Base-by-base conservation (phyloP, 2,113 vertebrate genomes). In the Ploceus nigricollis region DNA sequence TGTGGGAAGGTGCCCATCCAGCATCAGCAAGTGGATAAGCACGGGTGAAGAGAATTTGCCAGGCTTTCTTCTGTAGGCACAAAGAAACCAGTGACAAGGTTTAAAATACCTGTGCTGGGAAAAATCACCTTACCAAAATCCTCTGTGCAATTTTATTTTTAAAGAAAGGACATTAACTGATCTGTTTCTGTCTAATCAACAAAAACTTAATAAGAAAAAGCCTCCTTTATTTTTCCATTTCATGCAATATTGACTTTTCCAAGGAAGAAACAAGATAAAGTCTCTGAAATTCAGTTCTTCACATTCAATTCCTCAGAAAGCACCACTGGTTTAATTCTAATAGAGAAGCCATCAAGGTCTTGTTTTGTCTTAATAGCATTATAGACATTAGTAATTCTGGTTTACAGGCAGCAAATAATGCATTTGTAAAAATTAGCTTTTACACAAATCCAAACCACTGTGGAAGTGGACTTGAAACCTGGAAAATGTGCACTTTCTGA, bases 41-140 rank as follows among this genome's bases (percentile, higher is more conserved):
- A 48, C 0, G 0, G 11, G 9, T 60, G 40, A 45, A 51, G 14
- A 42, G 15, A 15, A 20, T 68, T 66, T 76, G 8, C 35, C 24
- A 13, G 24, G 28, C 13, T 54, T 80, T 53, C 53, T 13, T 45
- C 33, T 24, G 35, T 25, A 58, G 63, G 15, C 15, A 64, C 31
- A 68, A 61, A 57, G 7, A 44, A 75, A 63, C 2, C n/a, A 33
- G 22, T 33, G 53, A 58, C 39, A 80, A 58, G 15, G 6, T 48
- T 4, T 39, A 30, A 66, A 48, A 40, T 61, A 54, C 17, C 4
- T 40, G 4, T 69, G 24, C 57, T 66, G 71, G 19, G 22, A 31
- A 79, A 65, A 85, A 51, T 7, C 45, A 7, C 20, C 53, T 77
- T 63, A 33, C 11, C 18, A 7, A 8, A 15, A 21, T 42, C 10